These are phyloP conservation scores for Sebastes wilsoni DNA, from an alignment of 2,797 vertebrate genomes.

Conservation along the genomic window DNA sequence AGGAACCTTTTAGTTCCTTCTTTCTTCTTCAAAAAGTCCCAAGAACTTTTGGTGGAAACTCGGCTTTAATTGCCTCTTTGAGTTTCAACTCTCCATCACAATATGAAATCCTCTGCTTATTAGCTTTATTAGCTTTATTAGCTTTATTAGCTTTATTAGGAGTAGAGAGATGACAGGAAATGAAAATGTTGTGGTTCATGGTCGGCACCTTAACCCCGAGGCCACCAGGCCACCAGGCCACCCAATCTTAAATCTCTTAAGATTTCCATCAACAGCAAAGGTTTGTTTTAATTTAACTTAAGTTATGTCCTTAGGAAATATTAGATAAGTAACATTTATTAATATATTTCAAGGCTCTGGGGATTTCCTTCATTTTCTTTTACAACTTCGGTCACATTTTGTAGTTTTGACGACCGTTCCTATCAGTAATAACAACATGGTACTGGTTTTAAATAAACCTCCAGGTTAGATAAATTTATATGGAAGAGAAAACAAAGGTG, in stretches of 20 bases:
- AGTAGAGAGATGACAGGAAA: not conserved
- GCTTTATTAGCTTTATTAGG: not conserved
- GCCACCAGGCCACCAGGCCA: not conserved
- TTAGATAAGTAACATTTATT: not conserved
- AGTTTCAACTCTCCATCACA: not conserved
- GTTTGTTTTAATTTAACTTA: not conserved
- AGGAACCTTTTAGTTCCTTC: no score
- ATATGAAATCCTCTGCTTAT: not conserved
- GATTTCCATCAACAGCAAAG: not conserved
- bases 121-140: not conserved
- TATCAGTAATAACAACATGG: not conserved
- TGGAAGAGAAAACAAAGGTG: not conserved
- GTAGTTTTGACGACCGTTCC: not conserved
- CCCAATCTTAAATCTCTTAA: not conserved
- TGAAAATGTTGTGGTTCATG: not conserved
- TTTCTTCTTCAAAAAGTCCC: no score
- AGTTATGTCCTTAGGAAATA: not conserved
- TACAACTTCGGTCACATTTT: not conserved
- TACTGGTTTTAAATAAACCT: not conserved
- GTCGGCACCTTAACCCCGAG: not conserved
- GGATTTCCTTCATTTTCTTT: not conserved
- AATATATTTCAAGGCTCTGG: not conserved
- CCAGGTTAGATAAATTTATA: not conserved
- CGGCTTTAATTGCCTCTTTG: not conserved
- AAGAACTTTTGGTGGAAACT: no score